Evolutionary conservation across 2,888 invertebrate species (phyloP), one percentile per base, ranked within the genome.

Genomic region (Pollenia labialis): DNA sequence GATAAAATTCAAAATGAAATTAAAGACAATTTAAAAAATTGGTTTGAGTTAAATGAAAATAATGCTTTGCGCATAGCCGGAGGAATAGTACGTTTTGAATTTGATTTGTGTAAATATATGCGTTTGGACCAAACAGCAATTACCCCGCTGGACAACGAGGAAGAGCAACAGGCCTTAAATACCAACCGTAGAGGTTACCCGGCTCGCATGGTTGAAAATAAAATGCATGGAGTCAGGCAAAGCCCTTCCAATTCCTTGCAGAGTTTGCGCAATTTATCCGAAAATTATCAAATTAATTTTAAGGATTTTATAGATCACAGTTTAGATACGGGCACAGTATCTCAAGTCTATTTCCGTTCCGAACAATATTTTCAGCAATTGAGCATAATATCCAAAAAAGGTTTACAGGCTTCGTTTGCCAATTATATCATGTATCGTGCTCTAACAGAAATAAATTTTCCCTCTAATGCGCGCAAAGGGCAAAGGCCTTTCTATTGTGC

Each of bases 341-440:
- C 88, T 32, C 85, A 86, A n/a, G 91, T 92, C 1, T 90, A 90
- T 23, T 72, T 92, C 60, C 89, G 90, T 2, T 90, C 90, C 6
- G 89, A 89, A 48, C 79, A 81, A 3, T 92, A 92, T 58, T 89
- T 92, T 6, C 68, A 77, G 0, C 90, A 92, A 44, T 68, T 92
- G 77, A 89, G 88, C 18, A 89, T 81, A 23, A 88, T 90, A 0
- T 48, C 89, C 0, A 90, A 87, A 40, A 79, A 46, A 4, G 89
- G 89, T 48, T 84, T 90, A 3, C 90, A 89, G 1, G 88, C 90
- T 1, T 90, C 90, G 0, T 88, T 92, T 1, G 89, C 91, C 11
- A 89, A 92, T 10, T 92, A 92, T 72, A 91, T 92, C 12, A 89
- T 92, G 75, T 92, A 92, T 80, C 85, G 90, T 0, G 91, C 91